Conservation (phyloP, 2,113 vertebrate species). For the Calypte anna region DNA sequence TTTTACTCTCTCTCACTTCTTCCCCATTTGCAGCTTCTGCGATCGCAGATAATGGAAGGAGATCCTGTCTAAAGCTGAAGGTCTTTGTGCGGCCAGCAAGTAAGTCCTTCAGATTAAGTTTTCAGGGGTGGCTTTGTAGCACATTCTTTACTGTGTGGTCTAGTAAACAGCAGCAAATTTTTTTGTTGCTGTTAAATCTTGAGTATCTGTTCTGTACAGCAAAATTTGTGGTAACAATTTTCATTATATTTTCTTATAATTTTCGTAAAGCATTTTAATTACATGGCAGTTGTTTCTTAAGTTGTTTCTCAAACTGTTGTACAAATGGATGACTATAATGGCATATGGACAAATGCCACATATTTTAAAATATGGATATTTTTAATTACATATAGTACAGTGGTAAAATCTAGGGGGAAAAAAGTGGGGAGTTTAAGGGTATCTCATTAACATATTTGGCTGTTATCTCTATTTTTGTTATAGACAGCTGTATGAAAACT, state of each 20-base stretch:
- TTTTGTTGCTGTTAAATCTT: conserved; percentile 71
- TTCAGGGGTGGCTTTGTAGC: conserved; percentile 54
- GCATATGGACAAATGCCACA: conserved; percentile 71
- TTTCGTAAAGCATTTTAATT: conserved; percentile 79
- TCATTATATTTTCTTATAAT: conserved; percentile 73
- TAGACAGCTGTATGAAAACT: conserved; percentile 99
- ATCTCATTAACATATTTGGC: conserved; percentile 97
- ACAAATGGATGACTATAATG: conserved; percentile 63
- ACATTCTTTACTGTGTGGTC: conserved; percentile 71
- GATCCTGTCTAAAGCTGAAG: conserved; percentile 96
- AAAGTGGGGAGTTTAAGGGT: conserved; percentile 71
- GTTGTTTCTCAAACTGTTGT: conserved; percentile 81
- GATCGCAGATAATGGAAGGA: conserved; percentile 92
- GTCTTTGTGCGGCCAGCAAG: conserved; percentile 98
- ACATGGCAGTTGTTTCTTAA: conserved; percentile 76
- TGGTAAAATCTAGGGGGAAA: conserved; percentile 58
- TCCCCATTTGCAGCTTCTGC: conserved; percentile 86
- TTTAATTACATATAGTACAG: conserved; percentile 29
- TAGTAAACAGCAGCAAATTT: conserved; percentile 61
- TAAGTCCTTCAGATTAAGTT: conserved; percentile 81
- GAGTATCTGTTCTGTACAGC: conserved; percentile 74
- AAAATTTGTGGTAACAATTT: conserved; percentile 69
- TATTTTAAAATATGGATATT: conserved; percentile 48
- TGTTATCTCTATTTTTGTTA: conserved; percentile 96
- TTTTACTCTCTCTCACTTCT: conserved; percentile 12